phyloP scores from a whole-genome alignment of 2,797 vertebrate genomes.

The Eulemur rubriventer region DNA sequence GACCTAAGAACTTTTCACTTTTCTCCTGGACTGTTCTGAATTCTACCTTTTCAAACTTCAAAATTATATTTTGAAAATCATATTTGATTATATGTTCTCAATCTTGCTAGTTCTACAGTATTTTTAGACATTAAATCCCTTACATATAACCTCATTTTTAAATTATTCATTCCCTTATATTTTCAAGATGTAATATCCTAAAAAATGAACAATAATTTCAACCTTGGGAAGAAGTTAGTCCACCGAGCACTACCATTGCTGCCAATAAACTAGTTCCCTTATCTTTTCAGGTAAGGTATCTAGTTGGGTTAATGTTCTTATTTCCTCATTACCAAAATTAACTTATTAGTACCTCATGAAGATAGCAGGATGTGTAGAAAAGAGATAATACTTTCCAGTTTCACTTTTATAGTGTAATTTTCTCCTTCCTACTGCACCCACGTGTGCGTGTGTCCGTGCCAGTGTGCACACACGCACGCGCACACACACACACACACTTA shows the following conservation, averaged over 20 bases:
- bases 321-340: background rate
- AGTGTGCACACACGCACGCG: background rate
- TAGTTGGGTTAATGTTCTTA: background rate
- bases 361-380: constrained; percentile 35
- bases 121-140: constrained; percentile 48
- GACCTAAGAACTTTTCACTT: constrained; percentile 31
- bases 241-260: background rate
- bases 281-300: background rate
- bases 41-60: constrained; percentile 42
- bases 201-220: constrained; percentile 55
- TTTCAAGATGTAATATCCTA: background rate
- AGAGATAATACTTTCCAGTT: background rate
- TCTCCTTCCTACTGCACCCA: background rate
- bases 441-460: too few species aligned
- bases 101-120: background rate
- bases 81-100: background rate
- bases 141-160: constrained; percentile 46
- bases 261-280: background rate
- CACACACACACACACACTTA: background rate
- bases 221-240: background rate
- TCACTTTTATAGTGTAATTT: background rate
- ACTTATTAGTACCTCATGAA: background rate
- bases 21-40: constrained; percentile 42
- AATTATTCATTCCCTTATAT: constrained; percentile 52
- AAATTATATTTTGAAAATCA: constrained; percentile 36